A percentile compares a stretch with the other conserved stretches of the same genome.
phyloP scores from a whole-genome alignment of 1,140 invertebrate species.

The Scaptomyza montana region DNA sequence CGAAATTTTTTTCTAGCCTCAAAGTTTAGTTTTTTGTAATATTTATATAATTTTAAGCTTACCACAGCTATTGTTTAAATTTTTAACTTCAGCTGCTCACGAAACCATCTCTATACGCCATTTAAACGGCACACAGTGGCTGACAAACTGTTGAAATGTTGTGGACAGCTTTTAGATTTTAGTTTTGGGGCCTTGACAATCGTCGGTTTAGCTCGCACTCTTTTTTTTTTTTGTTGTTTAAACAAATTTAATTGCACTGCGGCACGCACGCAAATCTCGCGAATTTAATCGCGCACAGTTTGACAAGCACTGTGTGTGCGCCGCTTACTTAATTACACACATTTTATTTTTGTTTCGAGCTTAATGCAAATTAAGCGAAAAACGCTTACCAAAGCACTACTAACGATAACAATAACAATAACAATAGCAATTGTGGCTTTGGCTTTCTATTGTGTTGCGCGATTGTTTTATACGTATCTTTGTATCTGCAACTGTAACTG shows the following conservation, averaged over 20 bases:
- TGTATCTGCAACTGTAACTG: constrained; percentile 28
- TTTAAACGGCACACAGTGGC: constrained; percentile 21
- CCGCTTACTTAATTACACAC: constrained; percentile 37
- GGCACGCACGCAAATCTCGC: constrained; percentile 42
- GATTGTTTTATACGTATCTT: constrained; percentile 33
- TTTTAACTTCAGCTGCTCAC: constrained; percentile 6
- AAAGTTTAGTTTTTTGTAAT: too few species aligned
- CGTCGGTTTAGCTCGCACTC: constrained; percentile 19
- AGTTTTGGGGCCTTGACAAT: constrained; percentile 45
- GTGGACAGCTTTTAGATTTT: constrained; percentile 4
- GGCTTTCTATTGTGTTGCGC: constrained; percentile 65
- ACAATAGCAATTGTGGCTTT: constrained; percentile 27
- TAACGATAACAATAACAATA: constrained; percentile 19
- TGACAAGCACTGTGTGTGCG: constrained; percentile 31
- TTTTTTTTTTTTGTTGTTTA: constrained; percentile 7
- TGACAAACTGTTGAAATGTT: constrained; percentile 47
- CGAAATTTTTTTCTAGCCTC: too few species aligned
- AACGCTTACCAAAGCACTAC: not conserved
- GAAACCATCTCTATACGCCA: constrained; percentile 25
- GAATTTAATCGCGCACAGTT: constrained; percentile 56
- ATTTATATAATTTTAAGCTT: too few species aligned
- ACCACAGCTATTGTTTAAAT: not conserved
- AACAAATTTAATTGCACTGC: constrained; percentile 41
- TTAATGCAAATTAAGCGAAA: constrained; percentile 48
- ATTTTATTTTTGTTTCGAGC: constrained; percentile 23